Base-by-base conservation (phyloP, 2,888 invertebrate species). In the Junonia oenone region DNA sequence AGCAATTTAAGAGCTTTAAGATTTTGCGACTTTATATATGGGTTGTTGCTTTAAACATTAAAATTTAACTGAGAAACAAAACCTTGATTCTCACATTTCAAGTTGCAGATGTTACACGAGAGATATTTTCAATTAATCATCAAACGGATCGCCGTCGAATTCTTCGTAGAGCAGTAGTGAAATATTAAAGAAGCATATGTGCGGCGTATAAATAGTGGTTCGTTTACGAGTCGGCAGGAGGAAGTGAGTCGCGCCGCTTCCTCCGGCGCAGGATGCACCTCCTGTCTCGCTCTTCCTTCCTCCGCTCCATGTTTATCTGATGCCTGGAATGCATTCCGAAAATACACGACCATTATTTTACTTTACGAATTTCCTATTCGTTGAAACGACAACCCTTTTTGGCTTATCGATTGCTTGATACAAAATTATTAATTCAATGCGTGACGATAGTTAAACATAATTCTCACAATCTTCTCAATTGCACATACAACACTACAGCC, bases 271-370 rank as follows among this genome's bases (percentile, higher is more conserved):
- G 63, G 63, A 63, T 62, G 59, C 70, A 72, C 69, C 73, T 76
- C 72, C 66, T 72, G 68, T 64, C 67, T 56, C 62, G 65, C 65
- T 69, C 69, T 75, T 78, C 78, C 75, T 75, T 71, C 71, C 76
- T 75, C 68, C 75, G 68, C 68, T 48, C 27, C 68, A 64, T 66
- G 67, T 59, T 62, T 60, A 60, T 60, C 54, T 51, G 38, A 55
- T 58, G 46, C 46, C 38, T 47, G 48, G 48, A 52, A 59, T 59
- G 47, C 49, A 50, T 45, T 52, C 43, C 52, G 49, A 55, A 60
- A 63, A 66, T 59, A 64, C 47, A 51, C 45, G 17, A 27, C 17
- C 17, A 45, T 35, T 43, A 13, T 55, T 14, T 26, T 40, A 27
- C 6, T 22, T 55, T 56, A 64, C 58, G 55, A 45, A 51, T 37